Base-by-base conservation (phyloP, 2,797 vertebrate species). In the Micromesistius poutassou region DNA sequence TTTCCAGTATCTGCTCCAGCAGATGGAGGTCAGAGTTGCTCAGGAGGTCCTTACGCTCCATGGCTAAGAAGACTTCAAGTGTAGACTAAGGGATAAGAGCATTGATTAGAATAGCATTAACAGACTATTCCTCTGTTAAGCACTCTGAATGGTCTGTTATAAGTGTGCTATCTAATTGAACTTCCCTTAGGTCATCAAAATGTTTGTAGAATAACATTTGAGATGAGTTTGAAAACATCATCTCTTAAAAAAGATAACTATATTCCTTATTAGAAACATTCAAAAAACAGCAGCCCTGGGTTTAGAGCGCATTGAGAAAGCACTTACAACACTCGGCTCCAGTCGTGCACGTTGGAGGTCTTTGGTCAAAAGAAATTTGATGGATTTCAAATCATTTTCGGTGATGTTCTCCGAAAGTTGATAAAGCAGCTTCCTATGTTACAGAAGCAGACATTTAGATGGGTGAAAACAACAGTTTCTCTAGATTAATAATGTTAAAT, bases 21-120 rank as follows among this genome's bases (percentile, higher is more conserved):
- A 80, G 8, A 0, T 71, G 9, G 50, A 97, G 79, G 10, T 96
- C 82, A 68, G 89, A 79, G 68, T 90, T 77, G 76, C 19, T 79
- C 82, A 98, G 87, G 74, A 77, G 62, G 73, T 77, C 90, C 73
- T 75, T 77, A 78, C 93, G 94, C 86, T 98, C 96, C 93, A 98
- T 79, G 77, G 85, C 88, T 81, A 72, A 79, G 85, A 97, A 91
- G 62, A 97, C 77, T 38, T 95, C 92, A 68, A 97, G 89, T 42
- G 91, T 86, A 31, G 90, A 94, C 97, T 98, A 89, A 75, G 87
- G 93, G 79, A 71, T 62, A 25, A 62, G 55, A 62, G 55, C 55
- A 16, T 62, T 25, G 22, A 62, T n/a, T n/a, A 74, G 14, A 62
- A 35, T 46, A 74, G 30, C 10, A 1, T 22, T 68, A 19, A 25